phyloP scores from a whole-genome alignment of 2,888 invertebrate species.

The Chesias legatella region DNA sequence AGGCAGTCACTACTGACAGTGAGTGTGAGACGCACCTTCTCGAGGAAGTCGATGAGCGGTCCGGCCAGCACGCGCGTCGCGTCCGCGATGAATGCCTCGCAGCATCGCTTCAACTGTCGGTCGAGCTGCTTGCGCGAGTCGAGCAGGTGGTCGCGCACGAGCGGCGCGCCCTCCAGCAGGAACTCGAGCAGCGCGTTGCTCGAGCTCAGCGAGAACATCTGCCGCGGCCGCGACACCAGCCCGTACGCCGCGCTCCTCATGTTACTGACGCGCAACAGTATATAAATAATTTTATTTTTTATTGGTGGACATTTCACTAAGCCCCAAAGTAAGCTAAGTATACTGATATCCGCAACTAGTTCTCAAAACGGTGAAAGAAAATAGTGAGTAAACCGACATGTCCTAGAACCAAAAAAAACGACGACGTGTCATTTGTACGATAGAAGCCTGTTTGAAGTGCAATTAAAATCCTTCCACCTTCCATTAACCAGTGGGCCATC shows the following conservation, averaged over 20 bases:
- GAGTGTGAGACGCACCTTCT: slow-evolving; percentile 78
- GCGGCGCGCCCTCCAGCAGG: slow-evolving; percentile 94
- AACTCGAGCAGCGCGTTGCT: slow-evolving; percentile 97
- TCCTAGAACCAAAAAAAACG: too few relatives aligned
- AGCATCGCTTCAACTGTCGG: slow-evolving; percentile 91
- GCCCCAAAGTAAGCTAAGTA: too few relatives aligned
- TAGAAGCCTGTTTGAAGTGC: too few relatives aligned
- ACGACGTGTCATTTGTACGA: too few relatives aligned
- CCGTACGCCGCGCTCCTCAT: slow-evolving; percentile 92
- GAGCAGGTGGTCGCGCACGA: slow-evolving; percentile 93
- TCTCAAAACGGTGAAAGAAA: too few relatives aligned
- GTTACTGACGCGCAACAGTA: too few relatives aligned
- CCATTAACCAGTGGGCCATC: too few relatives aligned
- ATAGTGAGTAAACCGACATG: too few relatives aligned
- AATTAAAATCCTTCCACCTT: too few relatives aligned
- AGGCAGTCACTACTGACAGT: neutral
- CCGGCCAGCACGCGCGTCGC: slow-evolving; percentile 87
- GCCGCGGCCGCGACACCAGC: slow-evolving; percentile 87
- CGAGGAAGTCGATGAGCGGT: slow-evolving; percentile 86
- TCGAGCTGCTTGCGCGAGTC: slow-evolving; percentile 99
- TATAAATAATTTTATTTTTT: too few relatives aligned
- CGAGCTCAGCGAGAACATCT: slow-evolving; percentile 91
- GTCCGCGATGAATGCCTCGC: slow-evolving; percentile 92
- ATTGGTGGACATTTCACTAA: too few relatives aligned
- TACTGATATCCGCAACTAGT: neutral